These are phyloP conservation scores for Helicoverpa armigera DNA, from an alignment of 1,140 invertebrate genomes.

Conservation along the genomic window DNA sequence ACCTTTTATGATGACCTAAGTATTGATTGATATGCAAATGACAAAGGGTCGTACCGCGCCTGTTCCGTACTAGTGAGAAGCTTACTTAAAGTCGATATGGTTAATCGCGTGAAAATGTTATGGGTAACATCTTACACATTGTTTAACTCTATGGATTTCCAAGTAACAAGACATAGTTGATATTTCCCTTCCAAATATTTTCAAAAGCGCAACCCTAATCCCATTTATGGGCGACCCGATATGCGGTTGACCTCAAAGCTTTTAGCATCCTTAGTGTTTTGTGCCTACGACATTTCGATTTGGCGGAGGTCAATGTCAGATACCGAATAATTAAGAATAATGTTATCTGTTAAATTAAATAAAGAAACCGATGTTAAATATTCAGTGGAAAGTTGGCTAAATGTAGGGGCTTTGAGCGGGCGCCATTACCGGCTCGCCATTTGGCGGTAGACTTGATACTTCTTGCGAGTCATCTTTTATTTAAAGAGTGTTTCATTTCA, in stretches of 20 bases:
- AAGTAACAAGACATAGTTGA: neutral
- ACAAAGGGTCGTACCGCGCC: slow-evolving; percentile 21
- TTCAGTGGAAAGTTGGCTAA: slow-evolving; percentile 72
- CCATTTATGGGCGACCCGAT: slow-evolving; percentile 15
- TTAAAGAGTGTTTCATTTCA: slow-evolving; percentile 69
- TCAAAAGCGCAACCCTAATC: slow-evolving; percentile 25
- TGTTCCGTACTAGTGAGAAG: neutral
- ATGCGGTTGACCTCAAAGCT: slow-evolving; percentile 41
- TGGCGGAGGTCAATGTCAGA: slow-evolving; percentile 28
- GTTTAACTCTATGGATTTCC: slow-evolving; percentile 2
- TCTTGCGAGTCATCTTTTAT: slow-evolving; percentile 73
- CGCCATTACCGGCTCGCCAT: slow-evolving; percentile 66
- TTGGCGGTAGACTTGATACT: slow-evolving; percentile 62
- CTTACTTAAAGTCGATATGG: neutral
- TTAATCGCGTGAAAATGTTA: neutral
- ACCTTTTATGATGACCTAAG: slow-evolving; percentile 30
- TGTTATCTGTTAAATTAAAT: slow-evolving; percentile 59
- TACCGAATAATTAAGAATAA: slow-evolving; percentile 25
- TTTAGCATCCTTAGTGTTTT: slow-evolving; percentile 25
- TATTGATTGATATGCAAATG: slow-evolving; percentile 41
- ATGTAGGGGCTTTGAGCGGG: slow-evolving; percentile 63
- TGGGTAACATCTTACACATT: slow-evolving; percentile 2
- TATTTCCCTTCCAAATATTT: slow-evolving; percentile 21
- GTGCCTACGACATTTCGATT: neutral
- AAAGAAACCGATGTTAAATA: slow-evolving; percentile 73